Evolutionary conservation across 2,797 vertebrate genomes (phyloP), one percentile per base, ranked within the genome.

Genomic region (Leucoraja ocellata): DNA sequence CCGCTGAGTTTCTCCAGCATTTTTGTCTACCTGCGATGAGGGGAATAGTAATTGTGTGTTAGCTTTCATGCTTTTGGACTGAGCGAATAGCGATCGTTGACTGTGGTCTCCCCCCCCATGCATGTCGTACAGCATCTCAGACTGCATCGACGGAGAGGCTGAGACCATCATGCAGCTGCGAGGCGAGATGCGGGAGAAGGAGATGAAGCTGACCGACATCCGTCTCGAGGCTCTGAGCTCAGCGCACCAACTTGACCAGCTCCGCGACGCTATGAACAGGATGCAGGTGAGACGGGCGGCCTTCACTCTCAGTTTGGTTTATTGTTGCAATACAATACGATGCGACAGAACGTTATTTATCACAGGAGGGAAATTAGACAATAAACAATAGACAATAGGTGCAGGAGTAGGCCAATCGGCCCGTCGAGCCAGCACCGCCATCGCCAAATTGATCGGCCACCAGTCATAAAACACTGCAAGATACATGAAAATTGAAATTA

Each of bases 131-230:
- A 99, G 99, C 0, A 96, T 99, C 94, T 98, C 98, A 0, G 99
- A 99, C 93, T 99, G 98, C 95, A 94, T 98, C 65, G 98, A 99
- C 93, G 97, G 97, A 0, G 99, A 99, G 95, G 98, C 98, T 0
- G 99, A 99, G 95, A 99, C 97, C 0, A 98, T 99, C 94, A 97
- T 99, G 98, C 98, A 98, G 96, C 95, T 99, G 68, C 97, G 99
- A 0, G 98, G 98, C 0, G 99, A 99, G 95, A 97, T 99, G 91
- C 95, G 99, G 76, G 99, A 99, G 96, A 99, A 99, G 95, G 99
- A 99, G 97, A 99, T 99, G 99, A 99, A 99, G 94, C 95, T 99
- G 96, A 99, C 99, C 0, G 99, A 99, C 93, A 99, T 99, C 93
- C 97, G 99, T 4, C 96, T 99, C 54, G 99, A 99, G 94, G 99